Base-by-base conservation (phyloP, 2,797 vertebrate genomes). In the Margarornis squamiger region DNA sequence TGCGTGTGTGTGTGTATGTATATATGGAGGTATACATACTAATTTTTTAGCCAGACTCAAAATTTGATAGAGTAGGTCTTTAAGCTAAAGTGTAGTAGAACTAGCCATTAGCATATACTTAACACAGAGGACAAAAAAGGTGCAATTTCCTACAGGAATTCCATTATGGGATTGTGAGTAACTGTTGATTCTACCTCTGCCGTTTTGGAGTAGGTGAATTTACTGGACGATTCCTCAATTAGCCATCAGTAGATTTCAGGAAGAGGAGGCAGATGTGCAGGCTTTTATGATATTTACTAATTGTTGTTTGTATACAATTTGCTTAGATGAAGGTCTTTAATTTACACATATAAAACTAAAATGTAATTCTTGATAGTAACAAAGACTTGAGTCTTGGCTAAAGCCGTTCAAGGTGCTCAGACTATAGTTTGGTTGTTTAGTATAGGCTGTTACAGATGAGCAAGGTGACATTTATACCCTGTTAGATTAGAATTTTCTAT, bases 1-100 rank as follows among this genome's bases (percentile, higher is more conserved):
- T 32, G 14, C 54, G 3, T 84, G 6, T 54, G 1, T 54, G 0
- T 55, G 1, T 54, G 1, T 52, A 0, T 88, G 6, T 45, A 12
- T 45, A 12, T 61, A 27, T 38, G 14, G n/a, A n/a, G 20, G 8
- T 63, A 7, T 63, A 34, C 14, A 17, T 48, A 45, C 2, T 36
- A 13, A 12, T 38, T 41, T 73, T 72, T 63, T 54, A 89, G 34
- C 55, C 36, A 77, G 70, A 51, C 22, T 71, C 30, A 76, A 82
- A 62, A 73, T 66, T 55, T 36, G 18, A 27, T 55, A 24, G 21
- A 73, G 16, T 30, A 39, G 21, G 12, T 55, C 51, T 71, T 88
- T 24, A 90, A 70, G 55, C n/a, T 85, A 2, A 46, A 67, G 36
- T 66, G 14, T 30, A 19, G 19, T 67, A 92, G 15, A 90, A 41